Evolutionary conservation across 2,113 vertebrate species (phyloP), one percentile per base, ranked within the genome.

Genomic region (Pseudorectes ferrugineus): DNA sequence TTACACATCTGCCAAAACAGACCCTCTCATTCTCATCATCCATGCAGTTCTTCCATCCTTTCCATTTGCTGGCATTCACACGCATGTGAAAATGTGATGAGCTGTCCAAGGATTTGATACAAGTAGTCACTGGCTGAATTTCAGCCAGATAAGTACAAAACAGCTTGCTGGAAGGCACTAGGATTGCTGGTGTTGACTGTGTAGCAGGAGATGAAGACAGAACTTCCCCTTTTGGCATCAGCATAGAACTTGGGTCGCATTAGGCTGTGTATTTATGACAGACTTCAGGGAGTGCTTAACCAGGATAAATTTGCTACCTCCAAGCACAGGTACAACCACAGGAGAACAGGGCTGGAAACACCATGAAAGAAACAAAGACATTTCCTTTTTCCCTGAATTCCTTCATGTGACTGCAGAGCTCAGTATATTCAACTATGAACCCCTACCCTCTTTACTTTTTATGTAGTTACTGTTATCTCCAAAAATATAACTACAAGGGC

Each of bases 31-130:
- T 74, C 59, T 42, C 40, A 62, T 13, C 45, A 40, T 22, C 71
- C 28, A 20, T 2, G 6, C 1, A 48, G 33, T 18, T 35, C 54
- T 85, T 66, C 67, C 20, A 46, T 12, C 49, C 29, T 74, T 79
- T n/a, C 40, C 4, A 1, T 58, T 19, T 23, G 45, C 62, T 79
- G 67, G 55, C 51, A 54, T 12, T 40, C 54, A 9, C 5, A 11
- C 0, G 4, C 51, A 38, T 0, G 0, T 51, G 66, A 49, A 94
- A 55, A 48, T 0, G 0, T 1, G 18, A 36, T 0, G 0, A 82
- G 73, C 36, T 79, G 58, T 20, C 58, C 85, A 65, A 79, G 71
- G 58, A 52, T 48, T 28, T 73, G 23, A 55, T 31, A 52, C 45
- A 87, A 18, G 7, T 1, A 57, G 54, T 36, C 49, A 21, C 1